Base-by-base conservation (phyloP, 2,888 invertebrate genomes). In the Erebia aethiops region DNA sequence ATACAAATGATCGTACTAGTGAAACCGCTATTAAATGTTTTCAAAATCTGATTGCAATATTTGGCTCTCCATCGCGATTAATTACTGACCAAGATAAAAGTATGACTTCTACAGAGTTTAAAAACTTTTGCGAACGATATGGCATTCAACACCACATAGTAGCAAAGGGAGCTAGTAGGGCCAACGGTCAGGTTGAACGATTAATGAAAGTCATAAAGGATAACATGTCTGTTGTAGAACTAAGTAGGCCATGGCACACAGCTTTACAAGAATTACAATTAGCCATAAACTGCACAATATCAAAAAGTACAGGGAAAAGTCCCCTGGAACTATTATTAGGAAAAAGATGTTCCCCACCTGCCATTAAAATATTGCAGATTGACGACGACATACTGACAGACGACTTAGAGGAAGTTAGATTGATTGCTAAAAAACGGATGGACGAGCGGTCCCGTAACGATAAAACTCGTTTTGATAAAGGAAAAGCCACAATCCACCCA, bases 231-330 rank as follows among this genome's bases (percentile, higher is more conserved):
- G 26, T 26, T 26, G 26, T 26, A 26, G 26, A 26, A 26, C 26
- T 26, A 26, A 26, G 26, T 26, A 26, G 26, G 26, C 26, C 26
- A 26, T 26, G 26, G 26, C 26, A 26, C 26, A 26, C 26, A 26
- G 26, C 26, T 26, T 26, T 26, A 26, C 26, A 43, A 72, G 71
- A 16, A 67, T 68, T 67, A 58, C 51, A 67, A 51, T 56, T 67
- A 26, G 75, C 76, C 0, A 72, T 75, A 4, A 77, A 76, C 49
- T 74, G 75, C 43, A 73, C 74, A 13, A 14, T 73, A 1, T 73
- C 74, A 0, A 73, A 74, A 70, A 63, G 43, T 26, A 26, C 26
- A 26, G 26, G 26, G 26, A 26, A 26, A 26, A 26, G 26, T 26
- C 26, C 26, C 26, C 26, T 26, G 26, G 26, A 26, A 26, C 26